A percentile compares a stretch with the other conserved stretches of the same genome.
Conservation (phyloP, 1,140 invertebrate species). For the Sycophila sp. region DNA sequence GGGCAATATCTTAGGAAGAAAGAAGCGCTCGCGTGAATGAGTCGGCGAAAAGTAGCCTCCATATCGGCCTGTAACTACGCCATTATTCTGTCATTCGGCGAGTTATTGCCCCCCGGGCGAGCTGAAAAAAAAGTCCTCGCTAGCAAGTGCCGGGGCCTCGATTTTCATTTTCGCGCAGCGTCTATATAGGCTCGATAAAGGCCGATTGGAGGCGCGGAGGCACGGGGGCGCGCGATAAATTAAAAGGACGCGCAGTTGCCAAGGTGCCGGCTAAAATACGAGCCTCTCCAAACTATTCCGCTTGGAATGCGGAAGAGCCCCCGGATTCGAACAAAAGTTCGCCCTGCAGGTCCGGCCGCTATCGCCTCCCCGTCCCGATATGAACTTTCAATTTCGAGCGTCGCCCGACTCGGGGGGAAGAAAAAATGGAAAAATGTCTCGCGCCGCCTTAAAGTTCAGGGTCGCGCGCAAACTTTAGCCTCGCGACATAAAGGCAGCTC, state of each 20-base stretch:
- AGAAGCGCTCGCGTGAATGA: not conserved
- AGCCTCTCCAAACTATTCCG: too few relatives aligned
- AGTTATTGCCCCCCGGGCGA: conserved; percentile 5
- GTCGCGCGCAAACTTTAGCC: not conserved
- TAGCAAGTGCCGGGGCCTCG: too few relatives aligned
- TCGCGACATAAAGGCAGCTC: not conserved
- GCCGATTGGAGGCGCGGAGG: too few relatives aligned
- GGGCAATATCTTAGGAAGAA: not conserved
- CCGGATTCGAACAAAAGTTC: too few relatives aligned
- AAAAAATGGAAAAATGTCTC: not conserved
- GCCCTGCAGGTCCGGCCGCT: too few relatives aligned
- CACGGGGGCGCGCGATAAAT: not conserved
- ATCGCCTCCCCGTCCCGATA: not conserved
- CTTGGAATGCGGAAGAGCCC: too few relatives aligned
- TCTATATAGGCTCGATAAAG: too few relatives aligned
- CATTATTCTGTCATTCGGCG: not conserved
- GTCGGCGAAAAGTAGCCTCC: not conserved
- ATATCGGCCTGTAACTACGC: conserved; percentile 2
- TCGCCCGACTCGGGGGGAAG: not conserved
- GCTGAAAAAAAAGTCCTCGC: not conserved
- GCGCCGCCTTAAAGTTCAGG: not conserved
- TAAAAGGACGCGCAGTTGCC: not conserved
- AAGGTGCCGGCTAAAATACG: too few relatives aligned
- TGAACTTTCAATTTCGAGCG: not conserved
- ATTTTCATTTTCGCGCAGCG: too few relatives aligned